Evolutionary conservation across 2,888 invertebrate species (phyloP).

Genomic region (Andricus quercusramuli): DNA sequence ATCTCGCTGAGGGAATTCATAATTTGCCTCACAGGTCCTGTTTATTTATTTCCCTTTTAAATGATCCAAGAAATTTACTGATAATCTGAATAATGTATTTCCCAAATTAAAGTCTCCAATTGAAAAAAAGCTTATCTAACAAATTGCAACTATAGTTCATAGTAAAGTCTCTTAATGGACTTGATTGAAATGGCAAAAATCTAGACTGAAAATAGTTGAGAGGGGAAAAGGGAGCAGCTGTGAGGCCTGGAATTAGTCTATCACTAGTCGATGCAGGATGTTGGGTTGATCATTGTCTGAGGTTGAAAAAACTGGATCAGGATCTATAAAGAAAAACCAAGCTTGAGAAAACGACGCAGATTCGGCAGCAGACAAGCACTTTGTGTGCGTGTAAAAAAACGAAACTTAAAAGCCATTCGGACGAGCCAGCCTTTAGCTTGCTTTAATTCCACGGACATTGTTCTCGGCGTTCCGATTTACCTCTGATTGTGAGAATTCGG

Average conservation of each 20-base stretch:
- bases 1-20: not conserved
- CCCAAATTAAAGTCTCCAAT: too few relatives aligned
- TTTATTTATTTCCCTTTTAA: too few relatives aligned
- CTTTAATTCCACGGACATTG: conserved; percentile 44
- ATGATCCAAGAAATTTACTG: too few relatives aligned
- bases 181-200: not conserved
- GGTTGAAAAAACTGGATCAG: conserved; percentile 33
- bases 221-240: too few relatives aligned
- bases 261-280: conserved; percentile 27
- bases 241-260: conserved; percentile 1
- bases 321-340: conserved; percentile 34
- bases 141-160: not conserved
- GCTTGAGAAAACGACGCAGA: conserved; percentile 20
- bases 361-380: conserved; percentile 36
- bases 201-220: too few relatives aligned
- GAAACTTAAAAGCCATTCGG: conserved; percentile 51
- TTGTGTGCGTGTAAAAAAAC: conserved; percentile 46
- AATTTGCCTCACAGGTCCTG: not conserved
- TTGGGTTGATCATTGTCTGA: not conserved
- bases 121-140: not conserved
- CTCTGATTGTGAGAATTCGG: conserved; percentile 71
- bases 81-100: too few relatives aligned
- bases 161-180: not conserved
- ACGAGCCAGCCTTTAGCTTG: conserved; percentile 47
- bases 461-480: conserved; percentile 64